Conservation (phyloP, 37 sponge, comb jelly and placozoan species). For the Eunapius fragilis region DNA sequence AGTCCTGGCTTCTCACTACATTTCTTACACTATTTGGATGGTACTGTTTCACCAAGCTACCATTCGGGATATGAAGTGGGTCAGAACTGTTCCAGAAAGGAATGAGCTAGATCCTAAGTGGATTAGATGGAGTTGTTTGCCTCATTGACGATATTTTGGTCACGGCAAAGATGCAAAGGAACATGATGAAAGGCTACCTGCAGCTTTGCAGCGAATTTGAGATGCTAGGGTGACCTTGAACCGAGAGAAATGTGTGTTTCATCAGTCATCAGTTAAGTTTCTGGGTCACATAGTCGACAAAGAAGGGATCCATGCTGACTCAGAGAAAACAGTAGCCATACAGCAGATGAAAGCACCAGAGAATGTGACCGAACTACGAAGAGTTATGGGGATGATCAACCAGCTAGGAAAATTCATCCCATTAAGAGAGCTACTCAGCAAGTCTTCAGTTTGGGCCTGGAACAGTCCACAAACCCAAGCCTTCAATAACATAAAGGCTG, state of each 20-base stretch:
- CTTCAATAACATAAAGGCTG: slow-evolving; percentile 20
- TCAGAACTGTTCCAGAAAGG: slow-evolving; percentile 19
- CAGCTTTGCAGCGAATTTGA: slow-evolving; percentile 7
- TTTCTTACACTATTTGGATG: slow-evolving; percentile 7
- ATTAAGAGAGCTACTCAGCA: slow-evolving; percentile 33
- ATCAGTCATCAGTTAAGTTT: slow-evolving; percentile 2
- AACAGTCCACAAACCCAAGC: slow-evolving; percentile 9
- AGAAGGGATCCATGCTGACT: slow-evolving; percentile 45
- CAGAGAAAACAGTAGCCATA: slow-evolving; percentile 41
- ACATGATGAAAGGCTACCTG: slow-evolving; percentile 19
- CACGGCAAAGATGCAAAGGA: slow-evolving; percentile 15
- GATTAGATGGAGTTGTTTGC: slow-evolving; percentile 43
- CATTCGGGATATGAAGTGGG: slow-evolving; percentile 17
- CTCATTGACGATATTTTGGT: slow-evolving; percentile 31
- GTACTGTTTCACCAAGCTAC: slow-evolving; percentile 7
- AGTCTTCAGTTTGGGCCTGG: slow-evolving; percentile 20
- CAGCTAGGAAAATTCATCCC: slow-evolving; percentile 35
- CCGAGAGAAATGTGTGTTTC: slow-evolving; percentile 37
- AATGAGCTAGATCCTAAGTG: slow-evolving; percentile 14
- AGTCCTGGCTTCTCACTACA: slow-evolving; percentile 16
- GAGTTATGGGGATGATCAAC: slow-evolving; percentile 44
- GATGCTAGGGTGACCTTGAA: slow-evolving; percentile 57
- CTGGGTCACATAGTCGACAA: slow-evolving; percentile 22
- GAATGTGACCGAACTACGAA: slow-evolving; percentile 39
- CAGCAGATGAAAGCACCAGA: background rate